Conservation (phyloP, 2,113 vertebrate species). For the Psephotus haematonotus region DNA sequence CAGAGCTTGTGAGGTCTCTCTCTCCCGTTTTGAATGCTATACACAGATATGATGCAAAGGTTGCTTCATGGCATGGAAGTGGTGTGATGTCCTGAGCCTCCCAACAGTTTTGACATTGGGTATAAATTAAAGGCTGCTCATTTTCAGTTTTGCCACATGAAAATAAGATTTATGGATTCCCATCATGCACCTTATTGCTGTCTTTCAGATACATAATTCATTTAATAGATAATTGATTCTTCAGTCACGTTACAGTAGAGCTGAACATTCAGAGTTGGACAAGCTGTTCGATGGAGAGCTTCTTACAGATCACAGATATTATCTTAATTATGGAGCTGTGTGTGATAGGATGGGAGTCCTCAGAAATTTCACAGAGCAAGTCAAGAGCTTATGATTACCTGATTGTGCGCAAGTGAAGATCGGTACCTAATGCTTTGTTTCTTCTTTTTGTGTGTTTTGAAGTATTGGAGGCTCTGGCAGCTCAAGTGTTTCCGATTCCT, state of each 20-base stretch:
- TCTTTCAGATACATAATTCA: neutral
- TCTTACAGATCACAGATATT: neutral
- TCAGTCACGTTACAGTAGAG: neutral
- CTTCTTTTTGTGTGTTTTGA: slow-evolving; percentile 25
- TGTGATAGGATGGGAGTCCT: neutral
- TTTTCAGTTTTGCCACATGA: neutral
- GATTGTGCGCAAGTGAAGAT: neutral
- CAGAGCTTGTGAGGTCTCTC: neutral
- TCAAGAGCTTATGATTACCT: neutral
- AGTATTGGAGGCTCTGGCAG: slow-evolving; percentile 83
- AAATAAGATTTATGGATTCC: neutral
- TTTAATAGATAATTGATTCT: neutral
- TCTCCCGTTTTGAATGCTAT: accelerated
- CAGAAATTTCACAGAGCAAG: neutral
- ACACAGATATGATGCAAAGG: neutral
- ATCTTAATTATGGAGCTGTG: neutral
- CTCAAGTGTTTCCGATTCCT: slow-evolving; percentile 83
- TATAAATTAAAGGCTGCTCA: neutral
- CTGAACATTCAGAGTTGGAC: neutral
- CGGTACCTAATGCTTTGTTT: neutral
- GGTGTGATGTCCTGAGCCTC: neutral
- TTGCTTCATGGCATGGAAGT: neutral
- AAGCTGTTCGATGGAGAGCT: neutral
- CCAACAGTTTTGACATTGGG: neutral
- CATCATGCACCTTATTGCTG: neutral